These are phyloP conservation scores for Phragmatobia fuliginosa DNA, from an alignment of 2,888 invertebrate species.

Conservation along the genomic window DNA sequence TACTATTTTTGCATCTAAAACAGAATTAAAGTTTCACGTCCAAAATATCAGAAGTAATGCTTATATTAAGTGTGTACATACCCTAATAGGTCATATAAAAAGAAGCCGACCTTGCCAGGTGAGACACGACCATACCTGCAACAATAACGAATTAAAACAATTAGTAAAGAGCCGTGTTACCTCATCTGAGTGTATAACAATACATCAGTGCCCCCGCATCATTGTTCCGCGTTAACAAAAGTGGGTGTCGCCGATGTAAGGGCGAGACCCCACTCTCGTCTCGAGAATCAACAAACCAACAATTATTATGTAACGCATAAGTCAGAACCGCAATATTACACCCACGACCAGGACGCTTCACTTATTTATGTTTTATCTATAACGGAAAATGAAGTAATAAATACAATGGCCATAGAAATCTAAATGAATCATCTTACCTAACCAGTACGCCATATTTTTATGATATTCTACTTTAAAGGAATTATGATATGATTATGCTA, in stretches of 20 bases:
- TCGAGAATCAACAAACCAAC: conserved; percentile 42
- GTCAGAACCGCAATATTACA: conserved; percentile 42
- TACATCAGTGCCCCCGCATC: conserved; percentile 80
- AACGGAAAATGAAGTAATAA: conserved; percentile 34
- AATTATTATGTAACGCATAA: conserved; percentile 45
- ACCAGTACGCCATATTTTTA: conserved; percentile 22
- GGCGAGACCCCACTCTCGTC: conserved; percentile 28
- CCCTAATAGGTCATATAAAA: conserved; percentile 21
- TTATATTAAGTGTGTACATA: not conserved
- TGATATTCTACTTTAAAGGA: conserved; percentile 20
- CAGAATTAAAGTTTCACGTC: not conserved
- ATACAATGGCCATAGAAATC: conserved; percentile 33
- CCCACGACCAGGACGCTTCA: conserved; percentile 43
- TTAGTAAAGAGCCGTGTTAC: conserved; percentile 74
- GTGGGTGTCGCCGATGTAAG: conserved; percentile 63
- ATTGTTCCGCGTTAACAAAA: conserved; percentile 73
- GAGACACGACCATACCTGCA: conserved; percentile 73
- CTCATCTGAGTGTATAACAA: conserved; percentile 70
- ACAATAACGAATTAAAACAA: conserved; percentile 81
- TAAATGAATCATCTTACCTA: conserved; percentile 20
- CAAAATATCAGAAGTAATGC: not conserved
- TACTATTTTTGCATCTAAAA: not conserved
- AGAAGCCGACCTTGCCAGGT: conserved; percentile 54
- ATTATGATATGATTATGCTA: conserved; percentile 31
- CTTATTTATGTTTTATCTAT: conserved; percentile 44